phyloP scores from a whole-genome alignment of 1,140 invertebrate genomes.

The Rhysida immarginata region DNA sequence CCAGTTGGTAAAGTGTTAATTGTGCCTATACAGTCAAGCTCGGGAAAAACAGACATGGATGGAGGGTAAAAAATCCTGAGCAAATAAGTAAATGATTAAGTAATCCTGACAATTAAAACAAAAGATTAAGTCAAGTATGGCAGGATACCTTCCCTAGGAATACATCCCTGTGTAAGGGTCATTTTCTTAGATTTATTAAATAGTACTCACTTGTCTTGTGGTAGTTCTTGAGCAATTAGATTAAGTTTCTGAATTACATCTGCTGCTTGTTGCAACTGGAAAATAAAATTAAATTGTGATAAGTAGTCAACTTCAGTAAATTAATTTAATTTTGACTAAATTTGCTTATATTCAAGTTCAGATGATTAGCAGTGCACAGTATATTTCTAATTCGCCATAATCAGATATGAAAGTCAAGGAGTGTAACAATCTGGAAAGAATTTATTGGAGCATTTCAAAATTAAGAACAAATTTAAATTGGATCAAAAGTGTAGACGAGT shows the following conservation, averaged over 20 bases:
- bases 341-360: neutral
- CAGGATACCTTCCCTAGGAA: too few species aligned
- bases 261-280: conserved; percentile 81
- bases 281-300: conserved; percentile 10
- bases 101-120: too few species aligned
- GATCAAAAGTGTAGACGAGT: neutral
- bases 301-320: neutral
- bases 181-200: too few species aligned
- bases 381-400: neutral
- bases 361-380: neutral
- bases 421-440: too few species aligned
- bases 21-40: too few species aligned
- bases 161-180: too few species aligned
- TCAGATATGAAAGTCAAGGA: neutral
- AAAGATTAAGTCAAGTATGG: too few species aligned
- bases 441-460: neutral
- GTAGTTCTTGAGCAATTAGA: conserved; percentile 86
- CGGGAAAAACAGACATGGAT: too few species aligned
- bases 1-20: too few species aligned
- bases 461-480: neutral
- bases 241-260: conserved; percentile 96
- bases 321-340: neutral
- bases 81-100: too few species aligned
- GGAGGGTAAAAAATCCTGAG: too few species aligned
- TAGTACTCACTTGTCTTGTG: conserved; percentile 47